phyloP scores from a whole-genome alignment of 1,140 invertebrate species.

The Thaumetopoea pityocampa region DNA sequence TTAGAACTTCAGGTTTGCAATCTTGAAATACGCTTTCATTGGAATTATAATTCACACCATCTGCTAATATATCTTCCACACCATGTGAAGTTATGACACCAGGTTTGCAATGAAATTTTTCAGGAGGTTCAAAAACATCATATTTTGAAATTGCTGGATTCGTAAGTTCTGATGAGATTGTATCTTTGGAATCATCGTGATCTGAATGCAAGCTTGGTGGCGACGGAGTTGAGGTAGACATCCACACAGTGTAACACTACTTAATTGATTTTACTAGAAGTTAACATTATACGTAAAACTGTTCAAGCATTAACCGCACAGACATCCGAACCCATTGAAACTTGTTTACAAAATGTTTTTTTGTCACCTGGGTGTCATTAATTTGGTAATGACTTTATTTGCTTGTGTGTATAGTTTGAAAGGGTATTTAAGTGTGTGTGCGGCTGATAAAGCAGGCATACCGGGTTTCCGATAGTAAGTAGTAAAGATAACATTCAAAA shows the following conservation, averaged over 20 bases:
- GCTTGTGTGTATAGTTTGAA: conserved; percentile 57
- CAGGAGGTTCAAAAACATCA: conserved; percentile 23
- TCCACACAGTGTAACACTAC: no score
- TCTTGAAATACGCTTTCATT: conserved; percentile 43
- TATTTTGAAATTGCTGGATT: conserved; percentile 24
- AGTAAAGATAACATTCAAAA: conserved; percentile 58
- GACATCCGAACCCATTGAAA: conserved; percentile 49
- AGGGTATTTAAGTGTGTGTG: conserved; percentile 52
- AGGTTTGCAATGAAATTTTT: conserved; percentile 39
- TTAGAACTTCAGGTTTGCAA: conserved; percentile 46
- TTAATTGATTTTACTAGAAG: no score
- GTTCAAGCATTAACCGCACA: conserved; percentile 38
- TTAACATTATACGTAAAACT: conserved; percentile 6
- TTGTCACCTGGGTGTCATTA: conserved; percentile 67
- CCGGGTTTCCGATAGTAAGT: conserved; percentile 59
- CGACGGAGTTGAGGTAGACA: conserved; percentile 46
- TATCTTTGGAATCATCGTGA: conserved; percentile 47
- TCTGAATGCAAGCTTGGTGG: conserved; percentile 44
- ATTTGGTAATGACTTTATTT: conserved; percentile 70
- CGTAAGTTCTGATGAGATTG: conserved; percentile 43
- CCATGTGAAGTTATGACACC: conserved; percentile 53
- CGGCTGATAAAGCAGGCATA: conserved; percentile 61
- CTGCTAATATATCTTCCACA: conserved; percentile 67
- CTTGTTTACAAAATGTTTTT: conserved; percentile 73
- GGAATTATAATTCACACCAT: conserved; percentile 32